Conservation (phyloP, 2,113 vertebrate species). For the Pomatorhinus ruficollis region DNA sequence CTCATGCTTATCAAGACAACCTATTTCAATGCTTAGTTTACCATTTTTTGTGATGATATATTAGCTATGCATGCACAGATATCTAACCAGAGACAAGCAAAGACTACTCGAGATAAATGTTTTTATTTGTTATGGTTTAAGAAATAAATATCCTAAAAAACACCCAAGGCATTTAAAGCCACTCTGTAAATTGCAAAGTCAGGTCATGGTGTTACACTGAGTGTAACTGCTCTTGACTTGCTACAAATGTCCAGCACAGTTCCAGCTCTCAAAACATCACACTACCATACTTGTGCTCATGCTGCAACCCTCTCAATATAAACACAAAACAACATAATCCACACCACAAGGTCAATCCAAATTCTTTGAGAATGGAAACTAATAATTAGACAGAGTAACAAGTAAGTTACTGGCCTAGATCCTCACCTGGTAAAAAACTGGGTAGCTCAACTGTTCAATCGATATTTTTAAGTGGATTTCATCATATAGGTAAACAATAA, state of each 20-base stretch:
- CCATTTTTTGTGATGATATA: not conserved
- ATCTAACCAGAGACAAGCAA: not conserved
- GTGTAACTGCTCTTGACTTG: not conserved
- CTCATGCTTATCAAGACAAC: not conserved
- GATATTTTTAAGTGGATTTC: not conserved
- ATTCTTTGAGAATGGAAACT: not conserved
- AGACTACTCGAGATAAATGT: not conserved
- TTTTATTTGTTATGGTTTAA: not conserved
- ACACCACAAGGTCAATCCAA: not conserved
- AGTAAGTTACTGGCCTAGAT: not conserved
- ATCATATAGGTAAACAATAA: not conserved
- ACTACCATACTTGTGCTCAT: not conserved
- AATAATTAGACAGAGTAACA: not conserved
- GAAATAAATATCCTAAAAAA: not conserved
- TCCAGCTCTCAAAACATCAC: not conserved
- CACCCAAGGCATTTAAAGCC: not conserved
- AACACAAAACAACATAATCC: not conserved
- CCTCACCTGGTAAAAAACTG: not conserved
- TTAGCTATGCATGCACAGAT: not conserved
- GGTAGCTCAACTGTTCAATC: not conserved
- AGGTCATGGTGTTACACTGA: not conserved
- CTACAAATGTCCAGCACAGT: not conserved
- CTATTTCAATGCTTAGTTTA: not conserved
- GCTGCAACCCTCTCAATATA: not conserved
- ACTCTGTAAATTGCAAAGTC: not conserved